A percentile compares a stretch with the other conserved stretches of the same genome.
Conservation (phyloP, 1,140 invertebrate species). For the Aphidius gifuensis region DNA sequence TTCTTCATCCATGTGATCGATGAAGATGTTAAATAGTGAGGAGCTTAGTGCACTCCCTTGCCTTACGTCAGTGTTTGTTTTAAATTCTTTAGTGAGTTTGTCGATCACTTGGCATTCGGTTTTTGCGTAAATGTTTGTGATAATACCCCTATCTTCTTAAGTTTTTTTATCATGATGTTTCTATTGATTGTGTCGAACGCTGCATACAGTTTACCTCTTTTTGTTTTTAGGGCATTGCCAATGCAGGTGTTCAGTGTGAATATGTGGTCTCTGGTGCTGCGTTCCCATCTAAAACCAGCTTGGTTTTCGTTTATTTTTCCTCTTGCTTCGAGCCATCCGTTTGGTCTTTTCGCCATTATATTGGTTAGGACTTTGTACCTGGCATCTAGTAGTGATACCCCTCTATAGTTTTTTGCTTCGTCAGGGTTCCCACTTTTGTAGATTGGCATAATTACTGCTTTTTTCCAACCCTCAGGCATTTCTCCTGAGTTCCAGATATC, state of each 20-base stretch:
- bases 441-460: not conserved
- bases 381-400: not conserved
- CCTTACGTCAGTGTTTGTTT: conserved; percentile 5
- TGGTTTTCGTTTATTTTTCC: conserved; percentile 14
- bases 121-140: not conserved
- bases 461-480: not conserved
- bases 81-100: conserved; percentile 9
- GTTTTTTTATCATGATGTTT: not conserved
- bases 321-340: not conserved
- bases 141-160: not conserved
- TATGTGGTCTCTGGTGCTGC: conserved; percentile 20
- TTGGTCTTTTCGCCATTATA: not conserved
- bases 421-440: not conserved
- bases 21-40: conserved; percentile 8
- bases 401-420: not conserved
- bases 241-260: conserved; percentile 14
- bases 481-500: not conserved
- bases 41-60: conserved; percentile 7
- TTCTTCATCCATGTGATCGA: conserved; percentile 16
- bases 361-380: not conserved
- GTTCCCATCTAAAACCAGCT: conserved; percentile 14
- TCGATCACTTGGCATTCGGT: not conserved
- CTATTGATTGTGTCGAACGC: conserved; percentile 8
- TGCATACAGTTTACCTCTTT: conserved; percentile 7
- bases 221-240: not conserved